A percentile compares a stretch with the other conserved stretches of the same genome.
phyloP scores from a whole-genome alignment of 2,888 invertebrate genomes.

The Rotaria magnacalcarata region DNA sequence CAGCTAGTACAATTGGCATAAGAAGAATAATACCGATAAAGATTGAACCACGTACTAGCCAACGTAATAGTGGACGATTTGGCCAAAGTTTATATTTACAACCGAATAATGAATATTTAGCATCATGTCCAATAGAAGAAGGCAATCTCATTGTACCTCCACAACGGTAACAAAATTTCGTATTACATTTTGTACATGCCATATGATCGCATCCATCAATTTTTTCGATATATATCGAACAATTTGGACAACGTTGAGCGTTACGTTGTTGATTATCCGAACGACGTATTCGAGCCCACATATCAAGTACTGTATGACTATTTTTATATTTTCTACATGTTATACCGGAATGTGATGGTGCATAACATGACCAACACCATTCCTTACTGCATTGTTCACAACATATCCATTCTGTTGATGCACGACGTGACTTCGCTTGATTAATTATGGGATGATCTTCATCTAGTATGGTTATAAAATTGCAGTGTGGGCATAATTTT shows the following conservation, averaged over 20 bases:
- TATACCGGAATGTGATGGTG: not conserved
- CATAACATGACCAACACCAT: slow-evolving; percentile 36
- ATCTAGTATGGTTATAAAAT: slow-evolving; percentile 3
- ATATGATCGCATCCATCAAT: slow-evolving; percentile 32
- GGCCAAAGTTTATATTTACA: slow-evolving; percentile 29
- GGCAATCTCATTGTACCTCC: slow-evolving; percentile 22
- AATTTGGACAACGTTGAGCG: slow-evolving; percentile 1
- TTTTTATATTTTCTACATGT: not conserved
- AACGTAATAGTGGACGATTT: not conserved
- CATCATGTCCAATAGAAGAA: slow-evolving; percentile 13
- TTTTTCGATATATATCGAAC: slow-evolving; percentile 29
- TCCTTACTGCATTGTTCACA: slow-evolving; percentile 20
- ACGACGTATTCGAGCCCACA: not conserved
- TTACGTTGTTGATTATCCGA: not conserved
- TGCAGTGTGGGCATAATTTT: slow-evolving; percentile 24
- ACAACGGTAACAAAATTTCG: slow-evolving; percentile 31
- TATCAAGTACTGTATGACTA: not conserved
- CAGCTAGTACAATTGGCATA: not conserved
- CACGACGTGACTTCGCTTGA: not conserved
- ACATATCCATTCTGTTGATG: not conserved
- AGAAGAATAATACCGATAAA: not conserved
- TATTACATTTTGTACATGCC: not conserved
- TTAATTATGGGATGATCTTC: not conserved
- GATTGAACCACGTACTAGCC: slow-evolving; percentile 12
- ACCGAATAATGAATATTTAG: slow-evolving; percentile 5